Evolutionary conservation across 2,797 vertebrate species (phyloP), one percentile per base, ranked within the genome.

Genomic region (Toxotes lorentzi): DNA sequence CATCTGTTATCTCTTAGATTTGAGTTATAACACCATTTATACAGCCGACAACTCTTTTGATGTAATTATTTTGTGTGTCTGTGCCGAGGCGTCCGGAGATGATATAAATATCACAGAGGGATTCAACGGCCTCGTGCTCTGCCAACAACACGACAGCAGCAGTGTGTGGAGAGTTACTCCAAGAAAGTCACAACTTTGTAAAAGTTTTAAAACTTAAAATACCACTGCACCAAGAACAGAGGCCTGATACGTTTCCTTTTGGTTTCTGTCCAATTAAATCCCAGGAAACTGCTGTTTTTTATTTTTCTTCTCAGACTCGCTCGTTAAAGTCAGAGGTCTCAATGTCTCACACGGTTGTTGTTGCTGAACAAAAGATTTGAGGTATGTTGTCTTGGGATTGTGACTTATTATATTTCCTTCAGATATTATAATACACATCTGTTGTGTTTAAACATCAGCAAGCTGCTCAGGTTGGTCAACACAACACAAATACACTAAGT

Each of bases 21-120:
- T 86, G 82, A 91, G 81, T 84, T 80, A 81, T 78, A 82, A 82
- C 69, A 78, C 76, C 73, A 70, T 85, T 90, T 78, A 85, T 78
- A 74, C 60, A n/a, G 69, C 70, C 7, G 71, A 84, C 74, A 81
- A 76, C 30, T 45, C 51, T 48, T 85, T 71, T 78, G 74, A 78
- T 87, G 82, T 73, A 69, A 90, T 87, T 87, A 88, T 81, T 82
- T 70, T 0, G 43, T 75, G 54, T 67, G 84, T 74, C 70, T 59
- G 70, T 30, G 72, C 56, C 7, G 60, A 66, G 54, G 72, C 51
- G 27, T 79, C 68, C 51, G 27, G 62, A 77, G 74, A 73, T 70
- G 82, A 68, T 38, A 65, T 40, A 45, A 84, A 66, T 27, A 78
- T 75, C 70, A 14, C 59, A 5, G 59, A 63, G 45, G 27, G 45